Percentiles rank a stretch among this genome's conserved stretches.
Conservation (phyloP, 2,888 invertebrate genomes). For the Molorchus minor region DNA sequence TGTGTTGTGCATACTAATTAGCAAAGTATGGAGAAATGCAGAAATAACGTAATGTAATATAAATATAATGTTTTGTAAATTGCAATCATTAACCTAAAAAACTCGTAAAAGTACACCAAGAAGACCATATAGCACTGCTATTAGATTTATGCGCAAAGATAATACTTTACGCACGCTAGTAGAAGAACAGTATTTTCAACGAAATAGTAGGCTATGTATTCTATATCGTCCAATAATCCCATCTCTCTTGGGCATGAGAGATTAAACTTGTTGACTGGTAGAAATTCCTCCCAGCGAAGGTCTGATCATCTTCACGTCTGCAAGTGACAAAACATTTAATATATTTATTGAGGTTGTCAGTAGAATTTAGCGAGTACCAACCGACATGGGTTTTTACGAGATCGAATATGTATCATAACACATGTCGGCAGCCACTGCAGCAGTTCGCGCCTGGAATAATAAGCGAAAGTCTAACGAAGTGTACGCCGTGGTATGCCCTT, state of each 20-base stretch:
- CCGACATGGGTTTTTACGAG: constrained; percentile 46
- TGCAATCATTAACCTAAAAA: too few species aligned
- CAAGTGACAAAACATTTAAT: constrained; percentile 50
- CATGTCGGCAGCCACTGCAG: constrained; percentile 47
- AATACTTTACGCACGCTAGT: too few species aligned
- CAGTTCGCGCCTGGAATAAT: constrained; percentile 49
- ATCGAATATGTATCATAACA: constrained; percentile 50
- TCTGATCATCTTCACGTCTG: constrained; percentile 17
- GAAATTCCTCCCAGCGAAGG: constrained; percentile 26
- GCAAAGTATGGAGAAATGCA: too few species aligned
- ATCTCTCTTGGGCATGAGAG: constrained; percentile 12
- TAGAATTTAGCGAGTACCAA: constrained; percentile 40
- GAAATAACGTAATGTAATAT: too few species aligned
- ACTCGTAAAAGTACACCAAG: too few species aligned
- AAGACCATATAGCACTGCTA: too few species aligned
- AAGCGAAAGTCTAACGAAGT: constrained; percentile 40
- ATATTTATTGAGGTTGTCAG: constrained; percentile 53
- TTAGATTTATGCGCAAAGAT: too few species aligned
- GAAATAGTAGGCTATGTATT: too few species aligned
- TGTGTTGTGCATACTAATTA: too few species aligned
- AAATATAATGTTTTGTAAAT: too few species aligned
- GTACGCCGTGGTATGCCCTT: not conserved
- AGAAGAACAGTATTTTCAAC: too few species aligned
- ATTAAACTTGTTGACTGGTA: constrained; percentile 7
- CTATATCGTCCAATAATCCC: constrained; percentile 14